These are phyloP conservation scores for Trachurus trachurus DNA, from an alignment of 2,797 vertebrate species.

Conservation along the genomic window DNA sequence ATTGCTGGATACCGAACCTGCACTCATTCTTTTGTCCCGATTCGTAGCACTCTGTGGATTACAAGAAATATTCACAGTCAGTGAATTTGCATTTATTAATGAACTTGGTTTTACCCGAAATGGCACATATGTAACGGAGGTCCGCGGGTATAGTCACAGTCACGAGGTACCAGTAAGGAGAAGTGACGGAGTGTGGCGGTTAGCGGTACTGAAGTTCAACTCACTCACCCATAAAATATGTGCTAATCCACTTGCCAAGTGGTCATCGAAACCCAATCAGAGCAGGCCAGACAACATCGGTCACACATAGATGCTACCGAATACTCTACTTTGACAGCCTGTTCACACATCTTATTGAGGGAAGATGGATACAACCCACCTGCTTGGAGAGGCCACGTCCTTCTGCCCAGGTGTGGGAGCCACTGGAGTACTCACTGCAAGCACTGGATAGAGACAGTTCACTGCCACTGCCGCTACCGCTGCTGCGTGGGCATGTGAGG, in stretches of 20 bases:
- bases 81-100: background rate
- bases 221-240: no score
- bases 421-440: conserved; percentile 92
- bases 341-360: background rate
- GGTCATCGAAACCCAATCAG: no score
- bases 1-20: conserved; percentile 88
- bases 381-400: conserved; percentile 88
- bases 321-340: background rate
- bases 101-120: background rate
- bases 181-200: no score
- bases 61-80: conserved; percentile 38
- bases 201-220: no score
- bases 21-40: conserved; percentile 90
- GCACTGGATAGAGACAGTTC: conserved; percentile 91
- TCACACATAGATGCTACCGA: background rate
- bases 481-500: conserved; percentile 88
- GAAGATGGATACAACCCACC: conserved; percentile 68
- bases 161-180: no score
- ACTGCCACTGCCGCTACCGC: conserved; percentile 90
- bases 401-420: conserved; percentile 92
- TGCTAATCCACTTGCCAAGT: no score
- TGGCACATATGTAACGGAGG: background rate
- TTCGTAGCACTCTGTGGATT: conserved; percentile 84
- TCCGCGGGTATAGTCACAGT: no score
- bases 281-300: no score